Percentiles rank a stretch among this genome's conserved stretches.
Evolutionary conservation across 2,797 vertebrate genomes (phyloP).

Genomic region (Odontamblyopus rebecca): DNA sequence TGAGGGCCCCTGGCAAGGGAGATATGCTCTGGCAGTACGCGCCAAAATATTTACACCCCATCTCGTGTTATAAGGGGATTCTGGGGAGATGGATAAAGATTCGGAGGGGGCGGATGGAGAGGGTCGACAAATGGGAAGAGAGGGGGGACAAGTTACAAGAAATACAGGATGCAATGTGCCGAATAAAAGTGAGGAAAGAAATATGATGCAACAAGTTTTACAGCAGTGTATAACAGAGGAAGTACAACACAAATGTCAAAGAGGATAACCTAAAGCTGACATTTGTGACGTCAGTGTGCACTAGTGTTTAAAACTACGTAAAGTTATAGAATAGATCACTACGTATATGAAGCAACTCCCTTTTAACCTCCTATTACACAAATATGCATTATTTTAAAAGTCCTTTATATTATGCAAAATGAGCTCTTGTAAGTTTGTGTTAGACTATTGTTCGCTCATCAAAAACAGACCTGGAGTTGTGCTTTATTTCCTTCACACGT

Average conservation of each 20-base stretch:
- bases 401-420: too few relatives aligned
- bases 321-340: neutral
- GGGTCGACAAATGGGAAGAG: conserved; percentile 56
- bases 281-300: neutral
- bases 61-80: conserved; percentile 75
- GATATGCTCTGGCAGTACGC: conserved; percentile 61
- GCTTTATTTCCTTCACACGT: too few relatives aligned
- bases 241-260: conserved; percentile 2
- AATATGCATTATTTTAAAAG: too few relatives aligned
- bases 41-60: conserved; percentile 75
- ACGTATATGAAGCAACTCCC: neutral
- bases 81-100: conserved; percentile 57
- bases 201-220: conserved; percentile 20
- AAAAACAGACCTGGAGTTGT: too few relatives aligned
- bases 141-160: conserved; percentile 46
- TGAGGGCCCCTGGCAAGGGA: conserved; percentile 50
- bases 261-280: conserved; percentile 1
- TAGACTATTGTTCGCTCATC: too few relatives aligned
- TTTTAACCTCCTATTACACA: neutral
- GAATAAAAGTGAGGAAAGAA: conserved; percentile 50
- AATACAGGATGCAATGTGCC: conserved; percentile 33
- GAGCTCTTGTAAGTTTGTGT: too few relatives aligned
- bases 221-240: neutral
- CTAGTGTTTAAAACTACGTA: neutral
- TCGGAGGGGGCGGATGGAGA: conserved; percentile 56